phyloP scores from a whole-genome alignment of 2,888 invertebrate genomes.

The Rhagium mordax region DNA sequence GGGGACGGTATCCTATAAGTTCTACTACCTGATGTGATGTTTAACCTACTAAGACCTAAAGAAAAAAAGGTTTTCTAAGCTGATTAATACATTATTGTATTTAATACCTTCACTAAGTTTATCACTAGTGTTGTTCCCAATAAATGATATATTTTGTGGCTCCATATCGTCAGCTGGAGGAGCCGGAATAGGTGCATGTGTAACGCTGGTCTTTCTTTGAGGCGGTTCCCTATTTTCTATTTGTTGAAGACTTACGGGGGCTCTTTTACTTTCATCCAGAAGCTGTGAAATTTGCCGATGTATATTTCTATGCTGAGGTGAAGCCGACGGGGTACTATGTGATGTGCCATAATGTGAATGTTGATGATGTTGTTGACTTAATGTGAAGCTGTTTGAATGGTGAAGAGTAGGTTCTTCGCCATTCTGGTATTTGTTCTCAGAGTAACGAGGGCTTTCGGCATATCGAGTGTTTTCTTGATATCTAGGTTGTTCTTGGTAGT shows the following conservation, averaged over 20 bases:
- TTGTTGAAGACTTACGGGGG: conserved; percentile 73
- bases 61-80: conserved; percentile 25
- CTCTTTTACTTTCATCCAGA: conserved; percentile 65
- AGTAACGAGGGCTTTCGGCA: conserved; percentile 56
- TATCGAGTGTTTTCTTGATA: conserved; percentile 52
- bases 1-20: conserved; percentile 94
- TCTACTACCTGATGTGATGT: conserved; percentile 89
- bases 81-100: background rate
- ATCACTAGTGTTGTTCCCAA: conserved; percentile 79
- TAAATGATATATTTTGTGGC: conserved; percentile 94
- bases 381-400: conserved; percentile 74
- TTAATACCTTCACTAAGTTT: conserved; percentile 66
- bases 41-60: conserved; percentile 81
- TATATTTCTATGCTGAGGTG: conserved; percentile 77
- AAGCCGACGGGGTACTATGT: conserved; percentile 73
- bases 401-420: conserved; percentile 67
- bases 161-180: conserved; percentile 90
- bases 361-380: conserved; percentile 70
- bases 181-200: conserved; percentile 76
- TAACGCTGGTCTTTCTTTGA: conserved; percentile 64
- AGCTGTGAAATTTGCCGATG: conserved; percentile 74
- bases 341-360: conserved; percentile 72
- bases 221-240: conserved; percentile 64
- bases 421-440: conserved; percentile 62
- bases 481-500: conserved; percentile 49